A percentile compares a stretch with the other conserved stretches of the same genome.
These are phyloP conservation scores for Drosophila busckii DNA, from an alignment of 1,140 invertebrate species.

Conservation along the genomic window DNA sequence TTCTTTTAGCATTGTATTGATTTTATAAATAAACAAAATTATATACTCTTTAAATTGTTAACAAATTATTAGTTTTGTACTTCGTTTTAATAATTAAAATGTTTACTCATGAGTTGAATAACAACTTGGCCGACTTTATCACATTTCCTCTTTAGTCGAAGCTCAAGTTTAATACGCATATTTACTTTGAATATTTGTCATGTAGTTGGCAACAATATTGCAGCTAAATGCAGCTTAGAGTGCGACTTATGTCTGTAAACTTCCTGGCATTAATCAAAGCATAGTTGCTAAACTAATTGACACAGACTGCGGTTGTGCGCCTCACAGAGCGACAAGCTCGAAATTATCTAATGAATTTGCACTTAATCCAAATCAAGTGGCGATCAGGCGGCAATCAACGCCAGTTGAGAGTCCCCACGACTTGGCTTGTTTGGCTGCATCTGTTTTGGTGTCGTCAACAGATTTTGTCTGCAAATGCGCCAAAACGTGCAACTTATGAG, in stretches of 20 bases:
- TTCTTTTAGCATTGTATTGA: too few relatives aligned
- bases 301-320: slow-evolving; percentile 53
- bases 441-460: slow-evolving; percentile 64
- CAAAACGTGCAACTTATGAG: slow-evolving; percentile 2
- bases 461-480: slow-evolving; percentile 36
- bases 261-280: slow-evolving; percentile 51
- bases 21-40: too few relatives aligned
- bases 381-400: slow-evolving; percentile 50
- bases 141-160: too few relatives aligned
- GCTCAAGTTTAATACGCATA: neutral
- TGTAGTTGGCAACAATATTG: slow-evolving; percentile 31
- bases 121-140: too few relatives aligned
- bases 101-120: too few relatives aligned
- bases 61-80: too few relatives aligned
- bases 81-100: too few relatives aligned
- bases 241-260: slow-evolving; percentile 22
- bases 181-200: slow-evolving; percentile 9
- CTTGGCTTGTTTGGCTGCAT: slow-evolving; percentile 43
- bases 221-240: slow-evolving; percentile 52
- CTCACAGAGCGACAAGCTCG: slow-evolving; percentile 36
- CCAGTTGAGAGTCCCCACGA: slow-evolving; percentile 5
- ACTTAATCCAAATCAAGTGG: slow-evolving; percentile 71
- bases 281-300: slow-evolving; percentile 53
- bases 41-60: too few relatives aligned
- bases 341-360: slow-evolving; percentile 76